Evolutionary conservation across 2,797 vertebrate genomes (phyloP).

Genomic region (Leuciscus waleckii): DNA sequence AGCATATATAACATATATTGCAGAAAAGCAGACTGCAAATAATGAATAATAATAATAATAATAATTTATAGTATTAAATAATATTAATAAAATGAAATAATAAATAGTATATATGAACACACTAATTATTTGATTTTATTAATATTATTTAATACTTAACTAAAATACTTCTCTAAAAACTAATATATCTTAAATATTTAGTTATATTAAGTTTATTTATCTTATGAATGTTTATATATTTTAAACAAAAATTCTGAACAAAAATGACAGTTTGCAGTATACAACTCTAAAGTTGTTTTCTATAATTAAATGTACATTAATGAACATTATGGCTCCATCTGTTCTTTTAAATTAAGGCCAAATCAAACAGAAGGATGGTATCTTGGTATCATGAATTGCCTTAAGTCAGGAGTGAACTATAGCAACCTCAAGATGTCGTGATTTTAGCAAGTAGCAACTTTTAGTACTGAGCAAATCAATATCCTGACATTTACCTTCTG

Average conservation of each 20-base stretch:
- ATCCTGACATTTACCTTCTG: conserved; percentile 34
- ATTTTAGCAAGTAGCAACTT: background rate
- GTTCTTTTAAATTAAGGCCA: background rate
- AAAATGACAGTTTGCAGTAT: background rate
- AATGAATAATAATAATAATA: too few species aligned
- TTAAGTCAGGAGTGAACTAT: background rate
- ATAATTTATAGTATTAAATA: background rate
- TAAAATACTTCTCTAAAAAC: background rate
- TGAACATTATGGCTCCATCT: too few species aligned
- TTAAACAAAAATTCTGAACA: background rate
- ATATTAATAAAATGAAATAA: background rate
- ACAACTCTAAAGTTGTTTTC: background rate
- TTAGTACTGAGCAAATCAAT: conserved; percentile 21
- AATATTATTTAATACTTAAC: background rate
- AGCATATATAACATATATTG: background rate
- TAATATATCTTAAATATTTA: background rate
- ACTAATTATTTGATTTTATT: background rate
- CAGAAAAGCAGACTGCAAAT: background rate
- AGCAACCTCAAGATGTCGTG: background rate
- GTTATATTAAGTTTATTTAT: background rate
- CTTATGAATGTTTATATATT: background rate
- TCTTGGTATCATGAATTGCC: background rate
- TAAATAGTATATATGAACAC: background rate
- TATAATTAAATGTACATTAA: background rate
- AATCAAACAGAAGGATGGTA: background rate